Evolutionary conservation across 2,888 invertebrate genomes (phyloP).

Genomic region (Callinectes sapidus): DNA sequence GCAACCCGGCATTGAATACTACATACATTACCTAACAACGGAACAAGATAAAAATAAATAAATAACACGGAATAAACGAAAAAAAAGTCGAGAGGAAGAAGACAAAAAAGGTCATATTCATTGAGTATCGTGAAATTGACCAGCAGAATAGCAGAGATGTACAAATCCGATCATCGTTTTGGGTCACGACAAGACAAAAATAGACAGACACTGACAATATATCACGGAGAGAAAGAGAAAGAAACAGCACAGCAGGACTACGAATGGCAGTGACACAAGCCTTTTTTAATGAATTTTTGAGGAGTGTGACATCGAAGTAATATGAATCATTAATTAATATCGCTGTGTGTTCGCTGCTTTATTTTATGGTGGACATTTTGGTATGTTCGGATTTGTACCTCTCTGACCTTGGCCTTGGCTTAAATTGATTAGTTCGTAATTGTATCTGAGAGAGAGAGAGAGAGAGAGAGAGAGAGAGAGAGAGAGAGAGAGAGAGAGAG

Average conservation of each 20-base stretch:
- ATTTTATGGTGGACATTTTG: background rate
- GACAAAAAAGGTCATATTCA: too few species aligned
- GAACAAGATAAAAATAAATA: too few species aligned
- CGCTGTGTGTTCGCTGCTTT: background rate
- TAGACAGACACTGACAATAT: background rate
- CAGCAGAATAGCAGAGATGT: too few species aligned
- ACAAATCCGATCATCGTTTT: too few species aligned
- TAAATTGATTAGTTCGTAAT: background rate
- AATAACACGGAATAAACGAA: too few species aligned
- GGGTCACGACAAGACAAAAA: background rate
- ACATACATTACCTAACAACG: too few species aligned
- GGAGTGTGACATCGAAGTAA: background rate
- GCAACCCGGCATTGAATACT: too few species aligned
- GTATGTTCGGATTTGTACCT: background rate
- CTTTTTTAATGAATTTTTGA: background rate
- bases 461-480: conserved; percentile 15
- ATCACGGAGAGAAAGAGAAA: background rate
- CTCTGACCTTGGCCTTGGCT: background rate
- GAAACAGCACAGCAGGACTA: background rate
- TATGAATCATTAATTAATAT: background rate
- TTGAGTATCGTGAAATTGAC: too few species aligned
- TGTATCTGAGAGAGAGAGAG: background rate
- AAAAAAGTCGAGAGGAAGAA: too few species aligned
- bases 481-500: conserved; percentile 19
- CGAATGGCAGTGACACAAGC: background rate